These are phyloP conservation scores for Struthio camelus DNA, from an alignment of 2,113 vertebrate genomes.

Conservation along the genomic window DNA sequence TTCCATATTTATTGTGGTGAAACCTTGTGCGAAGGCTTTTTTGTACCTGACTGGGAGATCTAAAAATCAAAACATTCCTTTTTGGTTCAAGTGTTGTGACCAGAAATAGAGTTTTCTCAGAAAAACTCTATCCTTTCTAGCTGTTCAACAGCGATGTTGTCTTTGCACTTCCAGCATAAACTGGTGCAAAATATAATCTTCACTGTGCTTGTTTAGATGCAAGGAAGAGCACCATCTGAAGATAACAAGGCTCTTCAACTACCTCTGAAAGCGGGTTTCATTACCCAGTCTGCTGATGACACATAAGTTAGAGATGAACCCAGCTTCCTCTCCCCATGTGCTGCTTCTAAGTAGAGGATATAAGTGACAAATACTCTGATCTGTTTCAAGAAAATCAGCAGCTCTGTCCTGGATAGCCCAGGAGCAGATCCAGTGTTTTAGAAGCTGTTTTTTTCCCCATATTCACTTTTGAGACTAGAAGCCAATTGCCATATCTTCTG, in stretches of 20 bases:
- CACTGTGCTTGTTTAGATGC: neutral
- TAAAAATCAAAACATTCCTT: neutral
- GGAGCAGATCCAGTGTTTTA: neutral
- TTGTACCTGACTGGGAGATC: neutral
- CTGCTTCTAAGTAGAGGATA: neutral
- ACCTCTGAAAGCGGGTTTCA: neutral
- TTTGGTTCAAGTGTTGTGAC: neutral
- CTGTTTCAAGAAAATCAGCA: neutral
- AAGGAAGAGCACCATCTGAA: neutral
- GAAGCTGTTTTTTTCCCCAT: neutral
- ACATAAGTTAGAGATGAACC: neutral
- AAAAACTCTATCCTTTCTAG: neutral
- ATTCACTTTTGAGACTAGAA: neutral
- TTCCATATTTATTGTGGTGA: neutral
- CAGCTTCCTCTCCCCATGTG: neutral
- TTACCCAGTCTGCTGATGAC: neutral
- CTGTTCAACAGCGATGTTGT: neutral
- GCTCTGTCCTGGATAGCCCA: neutral
- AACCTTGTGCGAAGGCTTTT: neutral
- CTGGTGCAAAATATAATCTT: neutral
- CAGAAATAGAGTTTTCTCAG: constrained; percentile 15
- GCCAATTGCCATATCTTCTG: neutral
- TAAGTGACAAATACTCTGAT: neutral
- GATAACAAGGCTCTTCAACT: neutral
- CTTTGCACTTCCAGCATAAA: neutral